phyloP scores from a whole-genome alignment of 2,888 invertebrate species.

The Copidosoma aretas region DNA sequence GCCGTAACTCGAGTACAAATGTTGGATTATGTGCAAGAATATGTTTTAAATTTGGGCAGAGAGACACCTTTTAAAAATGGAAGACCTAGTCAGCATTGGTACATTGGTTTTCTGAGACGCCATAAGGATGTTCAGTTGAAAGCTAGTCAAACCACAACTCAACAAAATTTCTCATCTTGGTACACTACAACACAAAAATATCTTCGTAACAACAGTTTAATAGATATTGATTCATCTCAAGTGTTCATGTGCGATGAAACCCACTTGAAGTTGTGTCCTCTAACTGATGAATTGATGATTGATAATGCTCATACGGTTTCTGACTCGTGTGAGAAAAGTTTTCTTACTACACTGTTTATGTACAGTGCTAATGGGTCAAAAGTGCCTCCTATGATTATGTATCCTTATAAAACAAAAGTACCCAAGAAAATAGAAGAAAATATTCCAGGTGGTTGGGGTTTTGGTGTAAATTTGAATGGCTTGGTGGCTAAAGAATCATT shows the following conservation, averaged over 20 bases:
- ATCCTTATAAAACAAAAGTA: background rate
- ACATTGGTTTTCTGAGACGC: conserved; percentile 35
- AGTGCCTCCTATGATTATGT: background rate
- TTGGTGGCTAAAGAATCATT: background rate
- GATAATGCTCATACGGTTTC: conserved; percentile 8
- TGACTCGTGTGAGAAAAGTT: too few species aligned
- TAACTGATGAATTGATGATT: conserved; percentile 41
- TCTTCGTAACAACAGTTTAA: conserved; percentile 13
- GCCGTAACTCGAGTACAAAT: conserved; percentile 34
- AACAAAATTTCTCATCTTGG: conserved; percentile 17
- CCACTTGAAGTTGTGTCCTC: conserved; percentile 40
- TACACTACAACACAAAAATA: background rate
- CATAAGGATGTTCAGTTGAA: conserved; percentile 31
- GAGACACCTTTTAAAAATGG: conserved; percentile 33
- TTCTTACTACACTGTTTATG: background rate
- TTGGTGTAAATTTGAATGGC: background rate
- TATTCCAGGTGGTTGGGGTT: background rate
- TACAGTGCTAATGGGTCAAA: background rate
- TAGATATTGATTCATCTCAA: conserved; percentile 34
- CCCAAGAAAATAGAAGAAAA: background rate
- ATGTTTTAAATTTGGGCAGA: conserved; percentile 26
- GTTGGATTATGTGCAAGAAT: conserved; percentile 32
- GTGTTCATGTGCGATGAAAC: conserved; percentile 46
- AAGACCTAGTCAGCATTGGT: conserved; percentile 38
- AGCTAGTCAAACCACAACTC: background rate